Conservation (phyloP, 2,113 vertebrate species). For the Myotis lucifugus region DNA sequence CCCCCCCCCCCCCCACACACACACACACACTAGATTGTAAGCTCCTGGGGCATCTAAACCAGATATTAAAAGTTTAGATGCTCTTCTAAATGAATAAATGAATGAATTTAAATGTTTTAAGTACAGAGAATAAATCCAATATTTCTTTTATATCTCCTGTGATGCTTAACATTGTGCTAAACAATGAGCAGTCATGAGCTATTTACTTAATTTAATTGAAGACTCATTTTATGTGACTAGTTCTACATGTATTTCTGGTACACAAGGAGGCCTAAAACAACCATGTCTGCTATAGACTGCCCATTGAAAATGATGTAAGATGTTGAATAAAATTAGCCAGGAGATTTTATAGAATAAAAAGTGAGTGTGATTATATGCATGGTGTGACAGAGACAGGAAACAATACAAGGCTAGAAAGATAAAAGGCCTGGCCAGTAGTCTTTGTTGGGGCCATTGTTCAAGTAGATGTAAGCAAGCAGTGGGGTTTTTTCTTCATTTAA, state of each 20-base stretch:
- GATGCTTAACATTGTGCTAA: not conserved
- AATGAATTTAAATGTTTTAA: not conserved
- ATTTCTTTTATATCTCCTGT: not conserved
- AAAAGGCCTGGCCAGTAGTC: not conserved
- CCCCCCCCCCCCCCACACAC: too few relatives aligned
- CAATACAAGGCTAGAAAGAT: not conserved
- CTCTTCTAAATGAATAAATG: not conserved
- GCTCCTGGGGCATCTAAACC: too few relatives aligned
- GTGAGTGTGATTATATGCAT: not conserved
- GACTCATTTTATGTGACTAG: not conserved
- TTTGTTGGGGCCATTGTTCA: not conserved
- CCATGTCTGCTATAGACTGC: not conserved
- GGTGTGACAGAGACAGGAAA: not conserved
- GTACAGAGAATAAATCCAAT: not conserved
- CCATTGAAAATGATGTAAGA: not conserved
- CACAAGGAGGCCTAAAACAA: not conserved
- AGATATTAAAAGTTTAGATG: not conserved
- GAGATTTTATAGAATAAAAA: not conserved
- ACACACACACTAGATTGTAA: too few relatives aligned
- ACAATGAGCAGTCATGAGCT: not conserved
- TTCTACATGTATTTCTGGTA: not conserved
- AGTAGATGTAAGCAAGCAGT: not conserved
- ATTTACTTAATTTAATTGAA: not conserved
- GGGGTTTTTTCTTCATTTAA: not conserved
- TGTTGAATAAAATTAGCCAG: not conserved